A percentile compares a stretch with the other conserved stretches of the same genome.
These are phyloP conservation scores for Gastracanthus pulcherrimus DNA, from an alignment of 2,888 invertebrate species.

Conservation along the genomic window DNA sequence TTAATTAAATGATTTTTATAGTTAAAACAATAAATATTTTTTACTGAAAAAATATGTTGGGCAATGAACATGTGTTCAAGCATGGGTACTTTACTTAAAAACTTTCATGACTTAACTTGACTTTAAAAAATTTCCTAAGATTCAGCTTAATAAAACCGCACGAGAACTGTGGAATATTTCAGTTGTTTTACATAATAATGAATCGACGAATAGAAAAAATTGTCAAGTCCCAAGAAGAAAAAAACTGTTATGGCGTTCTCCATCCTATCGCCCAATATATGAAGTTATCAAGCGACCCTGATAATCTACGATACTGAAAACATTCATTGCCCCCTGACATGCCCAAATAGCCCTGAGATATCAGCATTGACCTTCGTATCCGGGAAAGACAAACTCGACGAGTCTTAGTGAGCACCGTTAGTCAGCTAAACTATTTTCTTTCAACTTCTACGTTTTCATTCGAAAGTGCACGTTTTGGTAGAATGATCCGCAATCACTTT, in stretches of 20 bases:
- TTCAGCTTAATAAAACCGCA: neutral
- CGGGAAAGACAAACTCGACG: neutral
- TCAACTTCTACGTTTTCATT: neutral
- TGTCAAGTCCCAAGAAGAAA: neutral
- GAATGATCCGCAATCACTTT: neutral
- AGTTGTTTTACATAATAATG: neutral
- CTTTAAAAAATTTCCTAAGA: neutral
- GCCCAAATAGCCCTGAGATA: slow-evolving; percentile 59
- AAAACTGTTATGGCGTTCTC: slow-evolving; percentile 24
- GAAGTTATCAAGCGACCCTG: slow-evolving; percentile 24
- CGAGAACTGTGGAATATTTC: neutral
- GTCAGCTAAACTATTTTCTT: neutral
- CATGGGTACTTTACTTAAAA: neutral
- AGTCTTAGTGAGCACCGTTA: no score
- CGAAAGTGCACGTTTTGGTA: neutral
- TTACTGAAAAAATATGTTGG: no score
- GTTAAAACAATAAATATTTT: no score
- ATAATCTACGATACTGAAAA: slow-evolving; percentile 50
- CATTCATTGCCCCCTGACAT: slow-evolving; percentile 58
- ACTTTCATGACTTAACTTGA: no score
- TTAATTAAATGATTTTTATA: no score
- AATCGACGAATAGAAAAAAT: neutral
- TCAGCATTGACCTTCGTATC: slow-evolving; percentile 58
- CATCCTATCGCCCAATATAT: neutral
- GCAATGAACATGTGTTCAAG: neutral